Evolutionary conservation across 2,888 invertebrate genomes (phyloP).

Genomic region (Cerastis leucographa): DNA sequence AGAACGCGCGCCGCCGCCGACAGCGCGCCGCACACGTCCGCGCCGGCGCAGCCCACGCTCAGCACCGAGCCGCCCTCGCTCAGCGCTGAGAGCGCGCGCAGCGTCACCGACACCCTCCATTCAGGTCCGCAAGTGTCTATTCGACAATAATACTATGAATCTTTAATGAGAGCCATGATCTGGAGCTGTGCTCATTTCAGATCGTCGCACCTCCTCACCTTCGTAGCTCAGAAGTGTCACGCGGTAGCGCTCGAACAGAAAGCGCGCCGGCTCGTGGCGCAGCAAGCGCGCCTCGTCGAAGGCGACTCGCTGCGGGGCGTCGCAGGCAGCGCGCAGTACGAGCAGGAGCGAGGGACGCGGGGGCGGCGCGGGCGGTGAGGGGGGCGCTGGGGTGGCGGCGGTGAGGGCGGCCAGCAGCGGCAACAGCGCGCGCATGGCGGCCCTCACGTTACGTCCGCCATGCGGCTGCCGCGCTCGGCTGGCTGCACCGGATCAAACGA

Average conservation of each 20-base stretch:
- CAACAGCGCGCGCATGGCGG: conserved; percentile 79
- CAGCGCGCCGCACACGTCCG: conserved; percentile 71
- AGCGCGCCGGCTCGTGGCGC: conserved; percentile 57
- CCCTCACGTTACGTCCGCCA: conserved; percentile 72
- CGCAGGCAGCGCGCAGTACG: conserved; percentile 79
- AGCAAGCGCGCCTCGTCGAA: conserved; percentile 62
- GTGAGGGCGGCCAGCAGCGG: conserved; percentile 71
- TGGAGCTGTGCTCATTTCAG: neutral
- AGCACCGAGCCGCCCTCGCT: conserved; percentile 69
- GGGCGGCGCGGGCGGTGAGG: conserved; percentile 12
- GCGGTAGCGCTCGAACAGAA: conserved; percentile 30
- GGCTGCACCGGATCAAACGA: conserved; percentile 77
- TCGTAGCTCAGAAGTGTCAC: conserved; percentile 68
- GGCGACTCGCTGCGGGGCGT: conserved; percentile 62
- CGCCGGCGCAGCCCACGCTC: conserved; percentile 72
- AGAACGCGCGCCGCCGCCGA: conserved; percentile 71
- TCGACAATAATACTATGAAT: conserved; percentile 30
- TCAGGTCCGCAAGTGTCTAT: conserved; percentile 80
- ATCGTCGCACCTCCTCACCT: conserved; percentile 65
- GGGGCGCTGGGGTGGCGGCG: conserved; percentile 59
- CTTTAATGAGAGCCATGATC: too few species aligned
- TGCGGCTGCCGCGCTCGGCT: conserved; percentile 66
- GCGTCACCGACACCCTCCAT: conserved; percentile 73
- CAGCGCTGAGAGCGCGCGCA: conserved; percentile 73
- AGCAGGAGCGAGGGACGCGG: conserved; percentile 68